Evolutionary conservation across 2,113 vertebrate species (phyloP), one percentile per base, ranked within the genome.

Genomic region (Formicarius rufipectus): DNA sequence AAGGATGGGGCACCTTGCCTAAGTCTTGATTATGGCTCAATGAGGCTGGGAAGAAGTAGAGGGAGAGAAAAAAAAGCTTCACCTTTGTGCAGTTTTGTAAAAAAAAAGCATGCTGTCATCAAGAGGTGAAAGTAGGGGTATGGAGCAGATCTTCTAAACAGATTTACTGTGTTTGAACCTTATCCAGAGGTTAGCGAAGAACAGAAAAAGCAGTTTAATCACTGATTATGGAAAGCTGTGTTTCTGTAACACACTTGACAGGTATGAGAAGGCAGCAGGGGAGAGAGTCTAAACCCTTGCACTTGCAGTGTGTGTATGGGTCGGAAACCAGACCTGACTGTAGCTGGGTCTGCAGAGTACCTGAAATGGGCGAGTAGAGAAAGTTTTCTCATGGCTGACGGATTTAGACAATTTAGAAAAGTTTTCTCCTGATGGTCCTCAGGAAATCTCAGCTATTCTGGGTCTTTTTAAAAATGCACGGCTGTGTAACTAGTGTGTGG

Each of bases 131-230:
- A 90, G 50, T 75, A 17, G 6, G 45, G 35, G 2, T 42, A 12
- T 50, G 67, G 16, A 92, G 44, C 0, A 0, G 55, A 75, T 59
- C 71, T 64, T 7, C n/a, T 87, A 25, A 90, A 88, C 16, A 13
- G 79, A 86, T 95, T 80, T 90, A 80, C 75, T 66, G 87, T 30
- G 18, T 77, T 56, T 81, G 40, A 91, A 63, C 47, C 83, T 58
- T 72, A 90, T 89, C 40, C 80, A 82, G 77, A 90, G 64, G 52
- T 91, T 84, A 89, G 40, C n/a, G 28, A 94, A 78, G 73, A 78
- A n/a, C 31, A 74, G 22, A 59, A 62, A 80, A 91, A 91, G 76
- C 2, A 3, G 67, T 88, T 92, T 92, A 74, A 60, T 82, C 62
- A 12, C 47, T 3, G 13, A 60, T 92, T 95, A 88, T 50, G 56